A percentile compares a stretch with the other conserved stretches of the same genome.
These are phyloP conservation scores for Metacarcinus magister DNA, from an alignment of 2,888 invertebrate species.

Conservation along the genomic window DNA sequence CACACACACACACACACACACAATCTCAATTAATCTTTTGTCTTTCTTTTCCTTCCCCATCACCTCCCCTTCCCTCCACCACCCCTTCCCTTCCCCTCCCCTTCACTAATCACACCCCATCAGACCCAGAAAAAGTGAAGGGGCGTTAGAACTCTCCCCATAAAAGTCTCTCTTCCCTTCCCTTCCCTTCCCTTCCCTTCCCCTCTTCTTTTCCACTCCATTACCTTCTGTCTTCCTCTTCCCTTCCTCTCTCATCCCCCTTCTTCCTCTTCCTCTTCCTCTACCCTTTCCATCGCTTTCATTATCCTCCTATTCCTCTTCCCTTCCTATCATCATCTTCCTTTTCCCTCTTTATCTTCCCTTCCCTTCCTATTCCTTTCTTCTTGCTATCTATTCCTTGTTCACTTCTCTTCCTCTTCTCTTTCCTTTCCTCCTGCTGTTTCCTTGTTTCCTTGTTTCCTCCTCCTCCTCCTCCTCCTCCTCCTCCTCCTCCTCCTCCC, in stretches of 20 bases:
- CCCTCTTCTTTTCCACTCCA: too few relatives aligned
- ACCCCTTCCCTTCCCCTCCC: not conserved
- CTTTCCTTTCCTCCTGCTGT: not conserved
- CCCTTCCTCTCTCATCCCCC: not conserved
- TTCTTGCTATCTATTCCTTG: not conserved
- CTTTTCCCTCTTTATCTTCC: not conserved
- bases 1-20: constrained; percentile 13
- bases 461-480: not conserved
- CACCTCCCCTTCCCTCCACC: not conserved
- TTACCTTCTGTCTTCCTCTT: not conserved
- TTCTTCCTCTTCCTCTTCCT: not conserved
- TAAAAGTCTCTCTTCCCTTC: too few relatives aligned
- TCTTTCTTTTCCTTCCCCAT: not conserved
- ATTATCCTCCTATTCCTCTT: not conserved
- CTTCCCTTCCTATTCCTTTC: not conserved
- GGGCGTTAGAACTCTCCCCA: too few relatives aligned
- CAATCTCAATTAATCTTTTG: not conserved
- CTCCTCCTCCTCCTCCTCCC: not conserved
- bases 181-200: too few relatives aligned
- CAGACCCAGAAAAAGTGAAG: too few relatives aligned
- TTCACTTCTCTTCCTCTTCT: not conserved
- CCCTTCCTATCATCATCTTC: not conserved
- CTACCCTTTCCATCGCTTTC: not conserved
- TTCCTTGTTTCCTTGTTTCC: not conserved
- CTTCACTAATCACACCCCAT: too few relatives aligned